Evolutionary conservation across 2,797 vertebrate genomes (phyloP), one percentile per base, ranked within the genome.

Genomic region (Artibeus lituratus): DNA sequence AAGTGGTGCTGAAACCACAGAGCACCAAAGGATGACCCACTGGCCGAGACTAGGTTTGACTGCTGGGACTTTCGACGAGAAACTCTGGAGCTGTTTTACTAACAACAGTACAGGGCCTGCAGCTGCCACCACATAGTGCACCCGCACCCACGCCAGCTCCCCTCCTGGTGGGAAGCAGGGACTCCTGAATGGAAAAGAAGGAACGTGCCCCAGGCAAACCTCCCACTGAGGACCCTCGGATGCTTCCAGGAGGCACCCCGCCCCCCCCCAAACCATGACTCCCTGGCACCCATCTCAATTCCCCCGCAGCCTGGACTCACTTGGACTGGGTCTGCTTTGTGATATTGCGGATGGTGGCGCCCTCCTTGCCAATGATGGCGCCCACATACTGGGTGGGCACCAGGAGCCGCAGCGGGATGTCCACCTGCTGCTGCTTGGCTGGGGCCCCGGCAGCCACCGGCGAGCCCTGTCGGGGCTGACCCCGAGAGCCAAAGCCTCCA

Each of bases 281-380:
- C 29, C 57, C 59, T 7, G 24, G 57, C 14, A n/a, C 39, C 88
- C n/a, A 37, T n/a, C 37, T 8, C 83, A 59, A 10, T 1, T 1
- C 10, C 87, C 91, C 53, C 22, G 14, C 6, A 8, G 15, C 29
- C 2, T 21, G 0, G 0, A 97, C 99, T 99, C 98, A 99, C 99
- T 99, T 99, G 98, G 99, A 99, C 98, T 99, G 99, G 0, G 99
- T 99, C 98, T 99, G 99, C 96, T 99, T 99, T 89, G 99, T 99
- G 98, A 99, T 99, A 98, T 99, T 99, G 59, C 99, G 98, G 94
- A 99, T 99, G 97, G 99, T 99, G 97, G 99, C 99, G 0, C 99
- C 99, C 94, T 99, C 99, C 96, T 99, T 99, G 97, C 99, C 99
- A 0, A 99, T 99, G 98, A 99, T 99, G 96, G 99, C 99, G 0